phyloP scores from a whole-genome alignment of 2,797 vertebrate genomes.

The Rhodeus uyekii region DNA sequence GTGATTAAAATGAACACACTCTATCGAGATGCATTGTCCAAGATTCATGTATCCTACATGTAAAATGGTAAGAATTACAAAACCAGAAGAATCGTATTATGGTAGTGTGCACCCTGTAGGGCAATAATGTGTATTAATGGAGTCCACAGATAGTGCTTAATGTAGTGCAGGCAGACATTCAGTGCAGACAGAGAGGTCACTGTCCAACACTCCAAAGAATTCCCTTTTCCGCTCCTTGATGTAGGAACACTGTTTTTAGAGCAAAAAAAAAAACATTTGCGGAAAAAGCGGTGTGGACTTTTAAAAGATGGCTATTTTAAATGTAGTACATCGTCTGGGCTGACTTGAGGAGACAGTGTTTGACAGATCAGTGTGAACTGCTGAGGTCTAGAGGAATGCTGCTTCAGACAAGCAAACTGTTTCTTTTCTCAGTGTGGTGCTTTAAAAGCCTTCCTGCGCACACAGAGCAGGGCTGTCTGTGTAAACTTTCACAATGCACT shows the following conservation, averaged over 20 bases:
- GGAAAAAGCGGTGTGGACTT: background rate
- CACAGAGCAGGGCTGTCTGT: conserved; percentile 58
- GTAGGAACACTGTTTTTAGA: conserved; percentile 24
- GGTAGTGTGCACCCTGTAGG: conserved; percentile 15
- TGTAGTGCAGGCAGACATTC: conserved; percentile 9
- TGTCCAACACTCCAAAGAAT: conserved; percentile 30
- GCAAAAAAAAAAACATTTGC: background rate
- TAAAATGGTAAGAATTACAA: conserved; percentile 6
- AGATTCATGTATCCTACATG: background rate
- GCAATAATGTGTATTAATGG: conserved; percentile 26
- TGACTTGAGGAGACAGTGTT: conserved; percentile 56
- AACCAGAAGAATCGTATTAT: conserved; percentile 11
- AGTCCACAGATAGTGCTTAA: conserved; percentile 42
- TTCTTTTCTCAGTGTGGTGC: conserved; percentile 39
- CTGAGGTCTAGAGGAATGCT: conserved; percentile 61
- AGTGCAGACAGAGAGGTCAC: conserved; percentile 29
- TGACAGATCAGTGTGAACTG: conserved; percentile 59
- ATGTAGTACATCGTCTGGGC: conserved; percentile 53
- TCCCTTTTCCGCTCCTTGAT: background rate
- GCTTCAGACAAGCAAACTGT: conserved; percentile 10
- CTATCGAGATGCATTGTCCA: background rate
- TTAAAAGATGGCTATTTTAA: conserved; percentile 16
- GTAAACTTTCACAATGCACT: conserved; percentile 71
- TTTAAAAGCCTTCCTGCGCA: conserved; percentile 23
- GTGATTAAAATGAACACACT: background rate